A percentile compares a stretch with the other conserved stretches of the same genome.
phyloP scores from a whole-genome alignment of 2,113 vertebrate species.

The Scophthalmus maximus region DNA sequence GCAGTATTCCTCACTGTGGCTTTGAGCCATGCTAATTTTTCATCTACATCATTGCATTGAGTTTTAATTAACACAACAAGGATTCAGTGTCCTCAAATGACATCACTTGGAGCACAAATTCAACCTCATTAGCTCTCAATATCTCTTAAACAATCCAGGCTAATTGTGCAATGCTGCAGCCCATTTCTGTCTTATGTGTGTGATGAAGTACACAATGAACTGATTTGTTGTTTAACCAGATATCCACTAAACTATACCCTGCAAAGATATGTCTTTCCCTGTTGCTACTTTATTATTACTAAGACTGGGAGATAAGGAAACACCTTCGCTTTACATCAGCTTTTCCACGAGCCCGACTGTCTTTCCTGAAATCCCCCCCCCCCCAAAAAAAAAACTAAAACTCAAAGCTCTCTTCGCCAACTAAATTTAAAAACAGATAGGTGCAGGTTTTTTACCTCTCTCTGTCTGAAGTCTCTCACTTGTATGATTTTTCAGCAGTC shows the following conservation, averaged over 20 bases:
- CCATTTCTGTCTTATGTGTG: slow-evolving; percentile 46
- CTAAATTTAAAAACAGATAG: slow-evolving; percentile 38
- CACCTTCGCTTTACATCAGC: slow-evolving; percentile 19
- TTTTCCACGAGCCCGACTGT: slow-evolving; percentile 16
- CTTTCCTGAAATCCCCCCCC: slow-evolving; percentile 30
- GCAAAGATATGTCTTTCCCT: slow-evolving; percentile 35
- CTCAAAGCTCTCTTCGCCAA: slow-evolving; percentile 17
- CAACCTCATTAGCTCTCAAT: slow-evolving; percentile 77
- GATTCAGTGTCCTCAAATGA: slow-evolving; percentile 78
- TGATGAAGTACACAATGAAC: slow-evolving; percentile 65
- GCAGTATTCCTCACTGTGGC: slow-evolving; percentile 66
- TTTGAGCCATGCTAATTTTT: slow-evolving; percentile 74
- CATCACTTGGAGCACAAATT: slow-evolving; percentile 77
- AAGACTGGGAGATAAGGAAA: slow-evolving; percentile 37
- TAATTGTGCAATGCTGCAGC: slow-evolving; percentile 51
- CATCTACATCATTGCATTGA: slow-evolving; percentile 75
- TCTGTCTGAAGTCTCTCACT: slow-evolving; percentile 35
- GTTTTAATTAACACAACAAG: slow-evolving; percentile 81
- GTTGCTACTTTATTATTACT: slow-evolving; percentile 46
- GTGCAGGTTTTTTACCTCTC: slow-evolving; percentile 10
- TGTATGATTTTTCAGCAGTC: slow-evolving; percentile 39
- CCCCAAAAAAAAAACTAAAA: slow-evolving; percentile 52
- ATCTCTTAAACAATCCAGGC: slow-evolving; percentile 60
- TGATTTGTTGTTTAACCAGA: slow-evolving; percentile 65
- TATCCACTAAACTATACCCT: slow-evolving; percentile 57